Conservation (phyloP, 1,140 invertebrate genomes). For the Wiebesia pumilae region DNA sequence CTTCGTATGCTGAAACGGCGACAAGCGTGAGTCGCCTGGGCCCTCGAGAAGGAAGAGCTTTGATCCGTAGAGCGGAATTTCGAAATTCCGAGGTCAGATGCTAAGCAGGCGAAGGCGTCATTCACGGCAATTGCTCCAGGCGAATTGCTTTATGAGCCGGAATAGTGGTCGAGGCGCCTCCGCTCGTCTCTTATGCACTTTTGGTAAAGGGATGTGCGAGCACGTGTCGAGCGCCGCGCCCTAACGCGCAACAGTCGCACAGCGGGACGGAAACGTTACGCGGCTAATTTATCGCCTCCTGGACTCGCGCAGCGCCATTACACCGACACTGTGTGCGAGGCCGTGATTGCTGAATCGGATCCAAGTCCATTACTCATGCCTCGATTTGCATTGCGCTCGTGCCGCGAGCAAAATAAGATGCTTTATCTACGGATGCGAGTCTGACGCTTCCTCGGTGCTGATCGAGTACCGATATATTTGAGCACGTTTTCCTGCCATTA, state of each 20-base stretch:
- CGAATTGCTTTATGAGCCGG: slow-evolving; percentile 71
- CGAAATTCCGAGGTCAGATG: neutral
- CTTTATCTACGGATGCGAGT: neutral
- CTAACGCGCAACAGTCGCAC: neutral
- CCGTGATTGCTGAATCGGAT: neutral
- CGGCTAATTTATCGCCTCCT: neutral
- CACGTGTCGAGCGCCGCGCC: slow-evolving; percentile 54
- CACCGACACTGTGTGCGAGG: neutral
- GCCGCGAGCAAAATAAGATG: neutral
- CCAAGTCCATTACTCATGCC: no score
- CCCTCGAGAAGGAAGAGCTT: neutral
- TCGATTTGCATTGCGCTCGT: neutral
- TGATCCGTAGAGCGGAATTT: neutral
- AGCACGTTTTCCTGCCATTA: no score
- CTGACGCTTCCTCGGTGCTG: no score
- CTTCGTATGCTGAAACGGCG: no score
- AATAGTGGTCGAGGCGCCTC: slow-evolving; percentile 64
- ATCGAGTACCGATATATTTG: no score
- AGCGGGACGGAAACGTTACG: neutral
- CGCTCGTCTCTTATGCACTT: slow-evolving; percentile 62
- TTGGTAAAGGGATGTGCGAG: slow-evolving; percentile 57
- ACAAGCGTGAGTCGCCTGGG: no score
- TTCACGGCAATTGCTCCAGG: no score
- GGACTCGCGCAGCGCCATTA: no score
- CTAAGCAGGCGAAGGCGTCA: neutral